Percentiles rank a stretch among this genome's conserved stretches.
phyloP scores from a whole-genome alignment of 2,113 vertebrate species.

The Lamprologus speciosus region DNA sequence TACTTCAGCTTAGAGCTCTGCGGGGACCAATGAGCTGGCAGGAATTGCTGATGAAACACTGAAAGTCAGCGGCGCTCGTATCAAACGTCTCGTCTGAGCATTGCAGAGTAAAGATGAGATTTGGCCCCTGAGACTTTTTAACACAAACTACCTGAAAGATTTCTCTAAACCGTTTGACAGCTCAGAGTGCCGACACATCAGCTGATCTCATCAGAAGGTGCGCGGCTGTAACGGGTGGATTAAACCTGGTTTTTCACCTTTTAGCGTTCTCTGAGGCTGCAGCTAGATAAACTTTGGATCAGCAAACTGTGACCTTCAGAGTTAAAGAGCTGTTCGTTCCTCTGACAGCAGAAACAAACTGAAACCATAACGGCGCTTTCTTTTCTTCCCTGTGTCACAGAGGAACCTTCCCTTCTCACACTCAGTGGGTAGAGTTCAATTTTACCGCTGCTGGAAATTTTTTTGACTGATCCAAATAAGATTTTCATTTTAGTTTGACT shows the following conservation, averaged over 20 bases:
- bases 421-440: neutral
- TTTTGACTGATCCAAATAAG: neutral
- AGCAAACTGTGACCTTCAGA: neutral
- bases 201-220: neutral
- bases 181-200: neutral
- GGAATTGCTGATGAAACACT: neutral
- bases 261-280: neutral
- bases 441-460: rapidly evolving
- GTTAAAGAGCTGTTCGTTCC: neutral
- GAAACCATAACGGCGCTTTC: neutral
- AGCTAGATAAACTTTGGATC: neutral
- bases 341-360: neutral
- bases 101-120: neutral
- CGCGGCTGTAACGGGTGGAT: neutral
- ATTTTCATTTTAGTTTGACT: neutral
- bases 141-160: neutral
- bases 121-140: neutral
- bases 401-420: neutral
- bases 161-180: neutral
- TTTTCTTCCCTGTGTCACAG: neutral
- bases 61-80: neutral
- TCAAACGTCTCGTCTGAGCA: neutral
- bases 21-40: neutral
- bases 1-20: neutral
- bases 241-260: neutral